These are phyloP conservation scores for Rhyacophila evoluta DNA, from an alignment of 2,888 invertebrate genomes.

Conservation along the genomic window DNA sequence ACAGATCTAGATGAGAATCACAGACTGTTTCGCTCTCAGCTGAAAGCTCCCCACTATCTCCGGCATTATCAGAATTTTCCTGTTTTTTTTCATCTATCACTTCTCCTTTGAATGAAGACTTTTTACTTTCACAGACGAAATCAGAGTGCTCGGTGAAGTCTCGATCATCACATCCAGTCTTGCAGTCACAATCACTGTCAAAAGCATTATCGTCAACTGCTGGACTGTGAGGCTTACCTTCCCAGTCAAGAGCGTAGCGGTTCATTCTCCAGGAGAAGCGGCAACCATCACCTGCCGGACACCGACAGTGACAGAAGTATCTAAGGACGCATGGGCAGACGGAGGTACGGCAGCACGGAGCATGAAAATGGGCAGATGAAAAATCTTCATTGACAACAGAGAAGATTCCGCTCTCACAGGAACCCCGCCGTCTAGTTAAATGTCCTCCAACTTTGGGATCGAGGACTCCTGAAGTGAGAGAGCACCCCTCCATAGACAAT, in stretches of 20 bases:
- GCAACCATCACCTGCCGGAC: constrained; percentile 55
- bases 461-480: constrained; percentile 54
- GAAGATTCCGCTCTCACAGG: constrained; percentile 92
- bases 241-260: constrained; percentile 25
- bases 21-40: constrained; percentile 27
- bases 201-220: constrained; percentile 38
- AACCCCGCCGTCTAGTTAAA: constrained; percentile 79
- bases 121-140: constrained; percentile 31
- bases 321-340: constrained; percentile 66
- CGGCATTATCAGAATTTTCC: constrained; percentile 11
- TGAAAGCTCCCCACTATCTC: constrained; percentile 31
- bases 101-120: constrained; percentile 29
- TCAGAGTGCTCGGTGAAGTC: constrained; percentile 10
- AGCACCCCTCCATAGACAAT: constrained; percentile 55
- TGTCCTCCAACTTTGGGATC: constrained; percentile 58
- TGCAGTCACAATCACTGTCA: constrained; percentile 47
- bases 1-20: constrained; percentile 52
- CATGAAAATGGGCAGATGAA: constrained; percentile 63
- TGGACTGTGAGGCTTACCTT: constrained; percentile 21
- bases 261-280: constrained; percentile 44
- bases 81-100: constrained; percentile 30
- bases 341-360: constrained; percentile 58
- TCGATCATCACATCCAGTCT: constrained; percentile 32
- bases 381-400: constrained; percentile 87
- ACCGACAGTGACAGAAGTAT: constrained; percentile 66